phyloP scores from a whole-genome alignment of 2,888 invertebrate species.

The Pomacea canaliculata region DNA sequence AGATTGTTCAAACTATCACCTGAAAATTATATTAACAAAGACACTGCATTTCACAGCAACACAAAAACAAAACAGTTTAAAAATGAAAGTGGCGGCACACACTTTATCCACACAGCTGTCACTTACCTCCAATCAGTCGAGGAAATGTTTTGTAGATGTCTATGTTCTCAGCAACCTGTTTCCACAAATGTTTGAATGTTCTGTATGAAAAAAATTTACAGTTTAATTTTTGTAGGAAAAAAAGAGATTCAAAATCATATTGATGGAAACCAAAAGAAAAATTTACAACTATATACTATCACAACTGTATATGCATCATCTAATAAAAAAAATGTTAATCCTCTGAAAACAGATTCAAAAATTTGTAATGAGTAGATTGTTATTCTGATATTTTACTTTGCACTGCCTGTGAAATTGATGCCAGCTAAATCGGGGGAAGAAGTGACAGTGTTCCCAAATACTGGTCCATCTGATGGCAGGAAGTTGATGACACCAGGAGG shows the following conservation, averaged over 20 bases:
- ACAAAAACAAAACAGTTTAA: too few relatives aligned
- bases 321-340: background rate
- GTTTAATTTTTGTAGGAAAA: too few relatives aligned
- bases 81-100: too few relatives aligned
- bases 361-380: background rate
- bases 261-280: too few relatives aligned
- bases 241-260: too few relatives aligned
- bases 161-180: conserved; percentile 90
- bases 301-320: background rate
- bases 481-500: conserved; percentile 98
- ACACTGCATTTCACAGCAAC: too few relatives aligned
- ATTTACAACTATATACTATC: background rate
- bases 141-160: conserved; percentile 89
- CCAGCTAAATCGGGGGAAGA: conserved; percentile 88
- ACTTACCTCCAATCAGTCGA: conserved; percentile 79
- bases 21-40: too few relatives aligned
- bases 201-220: conserved; percentile 69
- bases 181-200: conserved; percentile 94
- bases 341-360: background rate
- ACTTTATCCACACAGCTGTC: background rate
- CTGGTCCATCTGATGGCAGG: conserved; percentile 94
- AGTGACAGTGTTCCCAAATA: conserved; percentile 92
- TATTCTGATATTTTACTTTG: conserved; percentile 4
- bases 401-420: conserved; percentile 96
- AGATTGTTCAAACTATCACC: too few relatives aligned